Base-by-base conservation (phyloP, 2,888 invertebrate genomes). In the Epirrita christyi region DNA sequence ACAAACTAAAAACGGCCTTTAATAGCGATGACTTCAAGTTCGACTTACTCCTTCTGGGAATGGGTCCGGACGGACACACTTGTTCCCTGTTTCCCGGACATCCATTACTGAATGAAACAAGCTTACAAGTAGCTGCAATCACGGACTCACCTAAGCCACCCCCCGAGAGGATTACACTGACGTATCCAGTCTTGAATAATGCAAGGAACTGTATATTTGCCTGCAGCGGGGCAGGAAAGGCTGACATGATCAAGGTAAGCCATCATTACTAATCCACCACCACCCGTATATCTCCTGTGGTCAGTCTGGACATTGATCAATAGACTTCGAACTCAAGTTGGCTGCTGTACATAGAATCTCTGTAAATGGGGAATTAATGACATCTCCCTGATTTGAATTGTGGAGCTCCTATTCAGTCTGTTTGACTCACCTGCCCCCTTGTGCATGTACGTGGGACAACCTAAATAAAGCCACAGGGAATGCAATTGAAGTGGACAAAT, bases 31-130 rank as follows among this genome's bases (percentile, higher is more conserved):
- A 92, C 79, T 78, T 87, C 72, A 75, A 93, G 61, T 98, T 99
- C 81, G 98, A 99, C 85, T 83, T 99, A 45, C 88, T 99, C 0
- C 91, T 99, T 8, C 92, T 99, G 15, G 99, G 99, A 10, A 96
- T 99, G 95, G 99, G 99, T 0, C 99, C 98, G 0, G 99, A 99
- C 80, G 99, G 99, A 0, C 99, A 99, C 85, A 99, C 99, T 0
- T 98, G 98, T 78, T 99, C 99, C 0, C 86, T 99, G 11, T 99
- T 99, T 87, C 99, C 99, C 0, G 95, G 93, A 0, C 97, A 67
- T 29, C 54, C 51, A 0, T 43, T 95, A 6, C 85, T 97, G 1
- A 78, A 94, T 0, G 96, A 96, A 76, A 91, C 81, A 0, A 79
- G 80, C 0, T 82, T 93, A 44, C 95, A 96, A 92, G 96, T 99